These are phyloP conservation scores for Muscicapa comitata DNA, from an alignment of 2,797 vertebrate genomes.

Conservation along the genomic window DNA sequence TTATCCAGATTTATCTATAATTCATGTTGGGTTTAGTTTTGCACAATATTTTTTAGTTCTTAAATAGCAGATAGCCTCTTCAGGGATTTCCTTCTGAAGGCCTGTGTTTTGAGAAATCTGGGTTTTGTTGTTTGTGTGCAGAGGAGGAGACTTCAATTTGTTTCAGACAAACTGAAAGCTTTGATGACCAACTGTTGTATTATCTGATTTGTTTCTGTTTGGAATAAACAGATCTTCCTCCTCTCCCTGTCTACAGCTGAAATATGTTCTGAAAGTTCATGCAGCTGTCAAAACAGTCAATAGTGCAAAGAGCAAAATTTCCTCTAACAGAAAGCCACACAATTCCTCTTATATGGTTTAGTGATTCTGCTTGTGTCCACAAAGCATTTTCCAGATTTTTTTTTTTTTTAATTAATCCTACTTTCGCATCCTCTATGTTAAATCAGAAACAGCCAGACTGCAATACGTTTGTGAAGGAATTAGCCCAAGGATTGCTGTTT, in stretches of 20 bases:
- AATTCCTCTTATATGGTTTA: not conserved
- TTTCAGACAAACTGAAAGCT: not conserved
- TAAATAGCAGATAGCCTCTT: not conserved
- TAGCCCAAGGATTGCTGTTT: not conserved
- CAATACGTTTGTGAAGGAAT: not conserved
- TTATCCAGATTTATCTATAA: not conserved
- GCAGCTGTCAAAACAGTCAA: constrained; percentile 12
- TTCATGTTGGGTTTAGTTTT: not conserved
- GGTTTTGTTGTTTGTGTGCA: not conserved
- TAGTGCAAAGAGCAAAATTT: not conserved
- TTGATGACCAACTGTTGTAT: not conserved
- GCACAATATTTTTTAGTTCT: not conserved
- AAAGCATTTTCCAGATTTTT: not conserved
- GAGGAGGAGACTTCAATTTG: not conserved
- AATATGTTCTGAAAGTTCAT: not conserved
- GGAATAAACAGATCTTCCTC: not conserved
- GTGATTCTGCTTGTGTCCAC: not conserved
- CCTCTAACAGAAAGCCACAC: not conserved
- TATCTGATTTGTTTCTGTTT: not conserved
- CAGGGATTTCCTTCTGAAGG: not conserved
- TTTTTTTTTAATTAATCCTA: not conserved
- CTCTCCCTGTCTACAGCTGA: not conserved
- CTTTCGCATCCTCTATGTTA: not conserved
- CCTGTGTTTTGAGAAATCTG: not conserved
- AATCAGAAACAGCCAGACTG: not conserved